Evolutionary conservation across 2,888 invertebrate genomes (phyloP).

Genomic region (Trichogramma evanescens): DNA sequence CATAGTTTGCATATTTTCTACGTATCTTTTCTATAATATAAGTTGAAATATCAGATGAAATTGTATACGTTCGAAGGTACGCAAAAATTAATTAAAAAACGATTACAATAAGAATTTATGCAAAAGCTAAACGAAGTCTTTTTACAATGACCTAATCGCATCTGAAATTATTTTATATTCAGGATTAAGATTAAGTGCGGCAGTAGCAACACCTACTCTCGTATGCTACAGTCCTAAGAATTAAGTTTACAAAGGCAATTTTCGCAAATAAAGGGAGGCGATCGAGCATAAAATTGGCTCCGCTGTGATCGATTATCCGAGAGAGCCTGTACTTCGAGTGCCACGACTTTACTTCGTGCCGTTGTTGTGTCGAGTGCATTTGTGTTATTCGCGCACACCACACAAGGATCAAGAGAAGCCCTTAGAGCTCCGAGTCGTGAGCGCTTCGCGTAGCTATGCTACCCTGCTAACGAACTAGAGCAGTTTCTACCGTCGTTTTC

Average conservation of each 20-base stretch:
- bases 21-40: too few relatives aligned
- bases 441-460: slow-evolving; percentile 23
- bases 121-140: too few relatives aligned
- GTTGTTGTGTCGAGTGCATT: background rate
- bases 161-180: too few relatives aligned
- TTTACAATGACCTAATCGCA: too few relatives aligned
- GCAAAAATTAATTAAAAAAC: too few relatives aligned
- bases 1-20: too few relatives aligned
- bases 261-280: slow-evolving; percentile 10
- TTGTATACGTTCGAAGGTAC: too few relatives aligned
- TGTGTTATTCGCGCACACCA: background rate
- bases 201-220: background rate
- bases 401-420: background rate
- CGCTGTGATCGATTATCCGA: background rate
- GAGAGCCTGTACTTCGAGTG: background rate
- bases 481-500: slow-evolving; percentile 20
- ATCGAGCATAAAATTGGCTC: slow-evolving; percentile 22
- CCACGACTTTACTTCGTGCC: background rate
- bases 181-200: too few relatives aligned
- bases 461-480: slow-evolving; percentile 34
- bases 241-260: slow-evolving; percentile 18
- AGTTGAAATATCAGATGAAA: too few relatives aligned
- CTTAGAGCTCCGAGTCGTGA: slow-evolving; percentile 1
- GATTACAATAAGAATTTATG: too few relatives aligned
- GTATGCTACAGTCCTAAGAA: slow-evolving; percentile 18